Conservation (phyloP, 2,797 vertebrate species). For the Eidolon dupreanum region DNA sequence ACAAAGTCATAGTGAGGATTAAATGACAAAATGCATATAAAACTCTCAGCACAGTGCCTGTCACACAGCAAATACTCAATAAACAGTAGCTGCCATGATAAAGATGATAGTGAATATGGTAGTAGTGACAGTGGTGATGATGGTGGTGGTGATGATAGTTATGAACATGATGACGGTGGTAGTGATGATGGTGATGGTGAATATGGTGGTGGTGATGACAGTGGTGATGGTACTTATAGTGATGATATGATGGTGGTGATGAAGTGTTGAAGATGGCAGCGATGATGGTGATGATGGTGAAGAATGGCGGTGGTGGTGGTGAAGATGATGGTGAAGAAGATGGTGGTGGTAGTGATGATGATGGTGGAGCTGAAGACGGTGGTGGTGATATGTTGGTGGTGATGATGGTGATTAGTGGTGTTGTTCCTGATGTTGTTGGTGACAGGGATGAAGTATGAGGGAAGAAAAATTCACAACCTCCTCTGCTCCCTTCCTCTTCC, state of each 20-base stretch:
- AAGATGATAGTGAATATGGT: not conserved
- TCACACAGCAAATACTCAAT: not conserved
- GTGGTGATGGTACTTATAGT: not conserved
- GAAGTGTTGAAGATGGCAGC: fast-evolving
- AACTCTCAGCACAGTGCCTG: not conserved
- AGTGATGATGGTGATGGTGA: fast-evolving
- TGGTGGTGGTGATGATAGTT: not conserved
- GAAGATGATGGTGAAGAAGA: fast-evolving
- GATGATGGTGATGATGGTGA: fast-evolving
- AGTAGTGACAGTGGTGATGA: fast-evolving
- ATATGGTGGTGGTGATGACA: too few relatives aligned
- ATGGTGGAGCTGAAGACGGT: fast-evolving
- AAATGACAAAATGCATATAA: fast-evolving
- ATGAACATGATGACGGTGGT: not conserved
- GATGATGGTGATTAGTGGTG: fast-evolving
- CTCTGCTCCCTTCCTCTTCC: not conserved
- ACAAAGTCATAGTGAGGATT: fast-evolving
- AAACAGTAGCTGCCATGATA: fast-evolving
- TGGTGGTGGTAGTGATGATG: not conserved
- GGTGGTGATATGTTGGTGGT: fast-evolving
- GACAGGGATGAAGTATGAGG: not conserved
- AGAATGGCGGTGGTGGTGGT: not conserved
- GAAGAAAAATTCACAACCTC: not conserved
- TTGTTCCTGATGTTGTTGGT: fast-evolving
- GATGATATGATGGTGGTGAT: too few relatives aligned